Base-by-base conservation (phyloP, 2,113 vertebrate species). In the Campylorhamphus procurvoides region DNA sequence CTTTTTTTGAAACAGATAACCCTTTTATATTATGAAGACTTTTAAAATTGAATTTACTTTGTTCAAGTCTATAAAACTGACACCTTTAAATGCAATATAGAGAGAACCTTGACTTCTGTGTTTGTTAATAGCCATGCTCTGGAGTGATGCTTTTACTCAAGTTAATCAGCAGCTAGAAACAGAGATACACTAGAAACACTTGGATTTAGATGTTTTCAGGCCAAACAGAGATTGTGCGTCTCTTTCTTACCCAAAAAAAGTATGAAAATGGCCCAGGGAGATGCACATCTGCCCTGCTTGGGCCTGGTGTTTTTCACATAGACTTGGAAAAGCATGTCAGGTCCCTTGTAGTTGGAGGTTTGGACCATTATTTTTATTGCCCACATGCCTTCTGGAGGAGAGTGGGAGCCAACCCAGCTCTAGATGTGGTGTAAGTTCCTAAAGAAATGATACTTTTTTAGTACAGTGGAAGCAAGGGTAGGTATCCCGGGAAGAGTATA, bases 161-260 rank as follows among this genome's bases (percentile, higher is more conserved):
- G 39, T 58, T 89, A 37, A 84, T 53, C n/a, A 87, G n/a, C 44
- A 76, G 24, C 19, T 52, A 31, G 52, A 75, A 84, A 78, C 8
- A 87, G 23, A 47, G 28, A 40, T 27, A 40, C 4, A 6, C 14
- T 66, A 37, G 35, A 62, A 93, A 50, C n/a, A 39, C 18, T 49
- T 27, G 19, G 33, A 52, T 84, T 58, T 72, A 75, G 23, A 27
- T 94, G 22, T 47, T 60, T 60, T 28, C 59, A 58, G 47, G 33
- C 33, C 24, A 55, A 47, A 53, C 3, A 1, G 37, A 58, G 28
- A 28, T 60, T 1, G 0, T 27, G 10, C 12, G 17, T 22, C 37
- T 31, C 16, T 75, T 74, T 52, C 16, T 47, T 75, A 39, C 7
- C 28, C 37, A 69, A 37, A 37, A 37, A 71, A 66, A 40, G 1